Base-by-base conservation (phyloP, 2,888 invertebrate genomes). In the Ennomos erosarius region DNA sequence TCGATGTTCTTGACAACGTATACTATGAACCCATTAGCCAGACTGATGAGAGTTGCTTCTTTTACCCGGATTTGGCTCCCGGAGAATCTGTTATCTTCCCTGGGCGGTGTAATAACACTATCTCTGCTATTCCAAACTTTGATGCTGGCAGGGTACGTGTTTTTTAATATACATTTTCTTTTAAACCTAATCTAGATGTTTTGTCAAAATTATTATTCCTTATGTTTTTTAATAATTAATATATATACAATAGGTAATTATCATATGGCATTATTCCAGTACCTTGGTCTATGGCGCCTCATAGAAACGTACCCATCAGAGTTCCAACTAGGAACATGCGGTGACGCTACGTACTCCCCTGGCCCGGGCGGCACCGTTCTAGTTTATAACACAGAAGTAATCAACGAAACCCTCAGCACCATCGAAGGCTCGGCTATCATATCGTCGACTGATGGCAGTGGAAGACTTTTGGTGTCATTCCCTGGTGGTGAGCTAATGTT, bases 391-490 rank as follows among this genome's bases (percentile, higher is more conserved):
- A 81, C 84, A 0, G 80, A 86, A 59, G 87, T 88, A 10, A 55
- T 82, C 36, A 65, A 80, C 35, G 69, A 78, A 52, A 59, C 57
- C 0, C 71, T 88, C 0, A 68, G 64, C 36, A 71, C 72, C 9
- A 79, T 82, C 12, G 69, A 67, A 38, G 88, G 87, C 12, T 68
- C 73, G 0, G 87, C 85, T 12, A 76, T 76, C 8, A 12, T 80
- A 0, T 75, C 93, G 10, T 93, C 94, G 0, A 93, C 93, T 68
- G 95, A 95, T 72, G 88, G 88, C 0, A 89, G 87, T 49, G 95
- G 93, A 54, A 88, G 93, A 10, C 90, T 95, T 0, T 88, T 93
- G 1, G 95, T 94, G 81, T 93, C 93, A 13, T 94, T 95, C 78
- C 85, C 86, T 10, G 83, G 88, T 63, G 82, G 93, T 75, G 65